Evolutionary conservation across 2,113 vertebrate genomes (phyloP).

Genomic region (Oophaga pumilio): DNA sequence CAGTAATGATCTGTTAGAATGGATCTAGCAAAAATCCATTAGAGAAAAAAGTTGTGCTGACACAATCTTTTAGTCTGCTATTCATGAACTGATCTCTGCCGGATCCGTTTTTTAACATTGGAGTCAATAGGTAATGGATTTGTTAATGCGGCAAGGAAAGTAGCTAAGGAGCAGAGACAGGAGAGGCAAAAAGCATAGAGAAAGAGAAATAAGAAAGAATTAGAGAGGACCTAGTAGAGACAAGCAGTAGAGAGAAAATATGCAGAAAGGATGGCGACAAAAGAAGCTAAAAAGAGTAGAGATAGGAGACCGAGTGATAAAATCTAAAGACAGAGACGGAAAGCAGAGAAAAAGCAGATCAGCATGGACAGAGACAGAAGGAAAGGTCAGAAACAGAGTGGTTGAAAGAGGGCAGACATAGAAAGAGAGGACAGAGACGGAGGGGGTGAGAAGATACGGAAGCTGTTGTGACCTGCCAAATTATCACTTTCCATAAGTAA

Average conservation of each 20-base stretch:
- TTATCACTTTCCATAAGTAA: no score
- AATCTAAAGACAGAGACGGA: neutral
- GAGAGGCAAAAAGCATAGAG: no score
- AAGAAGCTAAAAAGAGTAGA: neutral
- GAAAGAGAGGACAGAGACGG: neutral
- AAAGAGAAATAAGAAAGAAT: neutral
- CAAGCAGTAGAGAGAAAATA: neutral
- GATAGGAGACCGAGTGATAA: neutral
- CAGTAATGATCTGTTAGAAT: no score
- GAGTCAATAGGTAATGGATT: no score
- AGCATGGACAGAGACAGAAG: neutral
- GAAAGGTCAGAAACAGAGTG: neutral
- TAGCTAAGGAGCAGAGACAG: neutral
- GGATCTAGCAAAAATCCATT: no score
- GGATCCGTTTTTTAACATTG: no score
- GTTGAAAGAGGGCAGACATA: no score
- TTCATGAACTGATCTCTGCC: no score
- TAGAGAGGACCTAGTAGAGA: neutral
- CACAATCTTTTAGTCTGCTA: no score
- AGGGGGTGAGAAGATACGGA: neutral
- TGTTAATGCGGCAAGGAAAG: neutral
- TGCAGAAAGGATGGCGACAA: neutral
- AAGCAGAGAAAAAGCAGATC: no score
- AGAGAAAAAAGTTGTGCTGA: no score
- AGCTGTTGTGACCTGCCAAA: no score